Evolutionary conservation across 2,113 vertebrate species (phyloP).

Genomic region (Bucco capensis): DNA sequence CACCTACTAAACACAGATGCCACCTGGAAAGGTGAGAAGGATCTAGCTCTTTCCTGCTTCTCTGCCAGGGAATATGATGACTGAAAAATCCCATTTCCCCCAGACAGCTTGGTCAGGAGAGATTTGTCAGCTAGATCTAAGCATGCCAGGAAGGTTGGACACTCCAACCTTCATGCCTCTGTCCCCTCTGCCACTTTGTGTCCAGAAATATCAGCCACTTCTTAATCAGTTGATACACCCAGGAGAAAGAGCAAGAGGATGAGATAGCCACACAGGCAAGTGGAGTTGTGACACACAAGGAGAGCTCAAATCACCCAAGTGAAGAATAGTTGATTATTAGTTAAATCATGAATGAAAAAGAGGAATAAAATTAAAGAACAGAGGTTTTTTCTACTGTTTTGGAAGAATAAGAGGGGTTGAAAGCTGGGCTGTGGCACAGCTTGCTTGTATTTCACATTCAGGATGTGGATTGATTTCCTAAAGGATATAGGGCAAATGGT

Average conservation of each 20-base stretch:
- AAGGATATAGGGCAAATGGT: background rate
- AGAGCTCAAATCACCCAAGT: background rate
- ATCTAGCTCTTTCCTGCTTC: background rate
- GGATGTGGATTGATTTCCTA: background rate
- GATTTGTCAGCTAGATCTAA: slow-evolving; percentile 14
- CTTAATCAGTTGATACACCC: slow-evolving; percentile 48
- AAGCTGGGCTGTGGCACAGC: background rate
- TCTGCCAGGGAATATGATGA: background rate
- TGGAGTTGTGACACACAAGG: background rate
- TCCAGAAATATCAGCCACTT: slow-evolving; percentile 45
- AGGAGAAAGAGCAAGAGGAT: background rate
- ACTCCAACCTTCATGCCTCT: slow-evolving; percentile 41
- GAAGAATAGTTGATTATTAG: background rate
- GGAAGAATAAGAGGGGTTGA: background rate
- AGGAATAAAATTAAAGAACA: background rate
- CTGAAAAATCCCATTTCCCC: slow-evolving; percentile 11
- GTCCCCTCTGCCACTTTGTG: slow-evolving; percentile 44
- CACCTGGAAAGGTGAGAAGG: slow-evolving; percentile 43
- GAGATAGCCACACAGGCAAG: background rate
- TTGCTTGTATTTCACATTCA: background rate
- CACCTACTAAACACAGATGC: background rate
- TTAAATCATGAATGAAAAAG: background rate
- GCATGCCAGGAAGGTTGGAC: slow-evolving; percentile 37
- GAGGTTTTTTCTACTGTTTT: background rate
- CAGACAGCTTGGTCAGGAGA: background rate